Evolutionary conservation across 2,888 invertebrate genomes (phyloP).

Genomic region (Emmelina monodactyla): DNA sequence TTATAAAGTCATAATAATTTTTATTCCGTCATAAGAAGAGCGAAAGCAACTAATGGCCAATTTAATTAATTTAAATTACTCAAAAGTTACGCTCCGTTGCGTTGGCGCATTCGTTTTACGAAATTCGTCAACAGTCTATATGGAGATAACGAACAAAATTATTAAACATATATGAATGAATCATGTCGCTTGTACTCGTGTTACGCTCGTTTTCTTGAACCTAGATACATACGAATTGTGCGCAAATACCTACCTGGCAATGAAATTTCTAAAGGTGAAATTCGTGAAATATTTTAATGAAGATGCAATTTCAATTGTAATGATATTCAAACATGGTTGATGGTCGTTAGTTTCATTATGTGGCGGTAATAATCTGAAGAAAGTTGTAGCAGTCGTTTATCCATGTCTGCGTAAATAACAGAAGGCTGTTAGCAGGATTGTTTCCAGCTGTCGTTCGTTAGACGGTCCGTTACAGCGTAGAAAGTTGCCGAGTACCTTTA

Average conservation of each 20-base stretch:
- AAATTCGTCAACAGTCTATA: constrained; percentile 1
- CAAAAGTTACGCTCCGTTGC: background rate
- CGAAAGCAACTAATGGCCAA: constrained; percentile 1
- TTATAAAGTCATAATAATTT: background rate
- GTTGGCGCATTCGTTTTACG: constrained; percentile 1
- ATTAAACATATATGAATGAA: too few relatives aligned
- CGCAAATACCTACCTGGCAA: background rate
- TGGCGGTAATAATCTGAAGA: background rate
- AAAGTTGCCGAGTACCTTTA: too few relatives aligned
- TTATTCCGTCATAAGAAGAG: background rate
- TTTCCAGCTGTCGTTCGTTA: too few relatives aligned
- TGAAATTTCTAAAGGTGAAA: constrained; percentile 1
- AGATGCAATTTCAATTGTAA: background rate
- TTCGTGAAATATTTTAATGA: background rate
- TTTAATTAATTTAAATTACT: constrained; percentile 1
- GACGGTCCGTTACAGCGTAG: too few relatives aligned
- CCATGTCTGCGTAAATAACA: too few relatives aligned
- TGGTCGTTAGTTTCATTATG: background rate
- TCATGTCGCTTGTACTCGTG: background rate
- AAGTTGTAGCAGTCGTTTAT: background rate
- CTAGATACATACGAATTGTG: background rate
- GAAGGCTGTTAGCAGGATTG: too few relatives aligned
- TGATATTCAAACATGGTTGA: background rate
- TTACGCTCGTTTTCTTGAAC: background rate
- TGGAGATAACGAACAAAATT: background rate